Evolutionary conservation across 2,797 vertebrate species (phyloP), one percentile per base, ranked within the genome.

Genomic region (Argya squamiceps): DNA sequence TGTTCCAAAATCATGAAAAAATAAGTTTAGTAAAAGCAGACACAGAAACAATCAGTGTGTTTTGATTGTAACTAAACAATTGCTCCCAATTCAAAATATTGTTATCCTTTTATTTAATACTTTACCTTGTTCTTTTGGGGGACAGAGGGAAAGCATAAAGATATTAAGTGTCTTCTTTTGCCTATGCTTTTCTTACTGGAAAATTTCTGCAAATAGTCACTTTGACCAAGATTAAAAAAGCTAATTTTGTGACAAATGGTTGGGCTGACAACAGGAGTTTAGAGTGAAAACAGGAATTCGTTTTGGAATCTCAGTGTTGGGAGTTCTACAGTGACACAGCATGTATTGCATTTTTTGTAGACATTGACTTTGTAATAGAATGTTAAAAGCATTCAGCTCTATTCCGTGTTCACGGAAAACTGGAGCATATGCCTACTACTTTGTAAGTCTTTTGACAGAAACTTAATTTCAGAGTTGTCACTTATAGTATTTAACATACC

Each of bases 371-470:
- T n/a, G 49, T 60, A 92, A 70, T 74, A 0, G 0, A 70, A 64
- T 62, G n/a, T 89, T 65, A 52, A 85, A 88, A 89, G 22, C 44
- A 36, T 62, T 93, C 37, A 53, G 5, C 18, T 78, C 14, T 71
- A 5, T 46, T 58, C 62, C 0, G 0, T 90, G 63, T 63, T 93
- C 75, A 52, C 0, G 0, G 59, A 30, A 56, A 78, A 90, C 46
- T 86, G 58, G 43, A 88, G n/a, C 68, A 77, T 69, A 71, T 36
- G 29, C 44, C 34, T 65, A n/a, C 32, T 58, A 49, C 65, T 86
- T 56, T 41, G 49, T 79, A 92, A 96, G 85, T 46, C 67, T 81
- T 92, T 81, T 68, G 44, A 92, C 62, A 89, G 70, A 89, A 94
- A 55, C 1, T 1, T 50, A 62, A 89, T 89, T 91, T 88, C 26